Base-by-base conservation (phyloP, 2,888 invertebrate genomes). In the Stenotaenia linearis region DNA sequence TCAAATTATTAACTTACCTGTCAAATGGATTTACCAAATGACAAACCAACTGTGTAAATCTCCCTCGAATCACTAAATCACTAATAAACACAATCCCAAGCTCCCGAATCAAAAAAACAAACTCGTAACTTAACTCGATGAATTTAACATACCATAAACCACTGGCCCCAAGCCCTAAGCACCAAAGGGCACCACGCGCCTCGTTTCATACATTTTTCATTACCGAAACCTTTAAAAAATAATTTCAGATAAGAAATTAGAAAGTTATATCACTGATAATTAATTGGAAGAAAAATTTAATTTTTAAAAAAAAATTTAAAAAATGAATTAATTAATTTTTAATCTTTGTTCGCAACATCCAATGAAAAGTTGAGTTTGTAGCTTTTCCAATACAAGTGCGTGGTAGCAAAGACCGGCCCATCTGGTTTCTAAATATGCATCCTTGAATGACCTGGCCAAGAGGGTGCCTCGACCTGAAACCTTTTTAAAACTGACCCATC, bases 391-490 rank as follows among this genome's bases (percentile, higher is more conserved):
- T 69, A 69, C 69, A 10, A 69, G 69, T 69, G 69, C 69, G 69
- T 69, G 69, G 69, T 69, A 69, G 69, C 69, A 25, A 69, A 69
- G 69, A 69, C 69, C 69, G 69, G 69, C 69, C 69, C 69, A 69
- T 69, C 69, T 69, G 69, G 69, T 69, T 69, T 69, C 69, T 69
- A 69, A 69, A 69, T 69, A 69, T 69, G 69, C 69, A 69, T 69
- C 69, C 69, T 69, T 69, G 69, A 69, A 69, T 69, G 69, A 69
- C 69, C 69, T 69, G 69, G 69, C 69, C 69, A 28, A 69, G 69
- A 69, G 69, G 69, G 69, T 69, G 69, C 69, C 69, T 69, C 69
- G 69, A 69, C 69, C 69, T 69, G 69, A 69, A 69, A 69, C 69
- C 69, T 69, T 69, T 69, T 69, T 69, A 69, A 69, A 69, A 69